Evolutionary conservation across 2,888 invertebrate species (phyloP).

Genomic region (Pteria penguin): DNA sequence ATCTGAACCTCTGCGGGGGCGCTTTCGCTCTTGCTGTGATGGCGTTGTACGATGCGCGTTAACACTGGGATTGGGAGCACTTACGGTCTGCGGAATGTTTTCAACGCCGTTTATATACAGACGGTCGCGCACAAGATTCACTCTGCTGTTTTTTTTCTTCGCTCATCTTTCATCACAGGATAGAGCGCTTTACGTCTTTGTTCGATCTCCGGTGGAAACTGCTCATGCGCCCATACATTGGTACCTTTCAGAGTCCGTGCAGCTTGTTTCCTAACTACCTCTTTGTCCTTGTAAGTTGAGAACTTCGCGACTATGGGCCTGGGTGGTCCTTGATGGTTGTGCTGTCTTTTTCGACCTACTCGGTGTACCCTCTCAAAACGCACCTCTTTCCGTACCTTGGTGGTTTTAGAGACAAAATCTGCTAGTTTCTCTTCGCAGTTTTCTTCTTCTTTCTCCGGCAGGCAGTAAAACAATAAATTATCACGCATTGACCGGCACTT

Average conservation of each 20-base stretch:
- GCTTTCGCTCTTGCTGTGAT: not conserved
- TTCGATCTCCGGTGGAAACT: conserved; percentile 43
- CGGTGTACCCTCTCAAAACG: conserved; percentile 34
- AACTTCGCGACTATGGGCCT: no score
- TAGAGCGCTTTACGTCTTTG: no score
- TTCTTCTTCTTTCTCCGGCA: conserved; percentile 32
- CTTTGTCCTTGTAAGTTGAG: no score
- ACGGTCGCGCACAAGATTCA: not conserved
- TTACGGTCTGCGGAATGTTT: not conserved
- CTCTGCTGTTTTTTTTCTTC: conserved; percentile 4
- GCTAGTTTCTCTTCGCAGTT: conserved; percentile 33
- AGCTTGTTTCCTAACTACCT: no score
- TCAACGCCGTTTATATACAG: conserved; percentile 5
- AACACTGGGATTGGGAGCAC: not conserved
- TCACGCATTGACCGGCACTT: conserved; percentile 42
- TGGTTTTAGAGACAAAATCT: conserved; percentile 19
- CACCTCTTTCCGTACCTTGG: conserved; percentile 15
- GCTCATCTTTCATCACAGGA: conserved; percentile 32
- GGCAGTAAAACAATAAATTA: conserved; percentile 28
- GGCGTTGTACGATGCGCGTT: not conserved
- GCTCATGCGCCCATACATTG: conserved; percentile 24
- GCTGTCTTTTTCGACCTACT: conserved; percentile 25
- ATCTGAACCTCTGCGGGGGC: not conserved
- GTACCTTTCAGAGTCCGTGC: conserved; percentile 33
- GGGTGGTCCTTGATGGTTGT: conserved; percentile 11